These are phyloP conservation scores for Pegoplata infirma DNA, from an alignment of 2,888 invertebrate species.

Conservation along the genomic window DNA sequence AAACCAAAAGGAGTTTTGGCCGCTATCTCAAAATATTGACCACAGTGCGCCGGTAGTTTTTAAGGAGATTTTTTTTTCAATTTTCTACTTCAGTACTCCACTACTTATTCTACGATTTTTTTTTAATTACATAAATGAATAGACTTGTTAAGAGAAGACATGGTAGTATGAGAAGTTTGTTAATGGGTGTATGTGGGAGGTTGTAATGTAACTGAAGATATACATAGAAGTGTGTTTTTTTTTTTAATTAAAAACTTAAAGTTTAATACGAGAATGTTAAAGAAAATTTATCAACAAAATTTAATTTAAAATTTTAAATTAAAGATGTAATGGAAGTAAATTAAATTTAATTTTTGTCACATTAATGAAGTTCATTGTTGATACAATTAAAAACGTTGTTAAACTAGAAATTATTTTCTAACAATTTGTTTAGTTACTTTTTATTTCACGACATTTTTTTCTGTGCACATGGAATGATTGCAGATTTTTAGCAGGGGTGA, in stretches of 20 bases:
- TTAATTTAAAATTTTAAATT: too few relatives aligned
- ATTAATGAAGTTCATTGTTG: too few relatives aligned
- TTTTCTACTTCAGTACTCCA: background rate
- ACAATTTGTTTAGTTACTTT: too few relatives aligned
- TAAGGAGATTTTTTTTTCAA: conserved; percentile 1
- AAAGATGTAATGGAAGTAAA: too few relatives aligned
- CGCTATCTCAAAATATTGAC: too few relatives aligned
- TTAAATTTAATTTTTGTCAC: too few relatives aligned
- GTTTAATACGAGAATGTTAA: conserved; percentile 2
- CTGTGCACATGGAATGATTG: too few relatives aligned
- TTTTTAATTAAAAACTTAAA: conserved; percentile 2
- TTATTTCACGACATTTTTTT: too few relatives aligned
- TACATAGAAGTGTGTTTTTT: background rate
- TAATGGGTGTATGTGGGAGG: background rate
- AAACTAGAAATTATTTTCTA: too few relatives aligned
- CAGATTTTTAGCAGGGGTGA: too few relatives aligned
- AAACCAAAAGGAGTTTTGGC: too few relatives aligned
- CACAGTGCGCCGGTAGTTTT: conserved; percentile 51
- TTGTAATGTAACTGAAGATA: background rate
- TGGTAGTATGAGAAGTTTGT: background rate
- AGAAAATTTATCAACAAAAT: background rate
- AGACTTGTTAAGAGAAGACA: background rate
- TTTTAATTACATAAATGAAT: conserved; percentile 58
- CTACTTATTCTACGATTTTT: conserved; percentile 1
- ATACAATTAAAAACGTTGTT: too few relatives aligned